Evolutionary conservation across 2,888 invertebrate species (phyloP), one percentile per base, ranked within the genome.

Genomic region (Pollenia angustigena): DNA sequence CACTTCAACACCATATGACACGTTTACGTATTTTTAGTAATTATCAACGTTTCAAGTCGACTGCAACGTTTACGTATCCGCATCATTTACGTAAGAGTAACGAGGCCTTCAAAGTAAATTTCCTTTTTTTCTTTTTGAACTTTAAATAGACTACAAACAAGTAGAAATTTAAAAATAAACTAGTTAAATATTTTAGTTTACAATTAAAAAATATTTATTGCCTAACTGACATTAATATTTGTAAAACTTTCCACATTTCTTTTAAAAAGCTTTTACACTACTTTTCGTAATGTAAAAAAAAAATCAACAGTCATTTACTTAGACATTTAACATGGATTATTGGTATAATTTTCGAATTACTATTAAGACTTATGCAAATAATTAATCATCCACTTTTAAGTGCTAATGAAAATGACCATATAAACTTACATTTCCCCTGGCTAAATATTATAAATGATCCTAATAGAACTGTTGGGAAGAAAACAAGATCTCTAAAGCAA

Each of bases 401-500:
- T 9, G 10, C 40, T 60, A 12, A 42, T 60, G 52, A n/a, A 14
- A 32, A 32, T 32, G 46, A 18, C 7, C 14, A 44, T 14, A 42
- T 7, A 42, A 62, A 62, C 64, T 48, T 44, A n/a, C 3, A 14
- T 40, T 44, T 71, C 54, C 46, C 40, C 16, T 40, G 62, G 50
- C 14, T 40, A 56, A 54, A 60, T 64, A 52, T 62, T 60, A 32
- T 60, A 50, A 79, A 68, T 50, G 23, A n/a, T 14, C 42, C 8
- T 14, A 42, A 62, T 40, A 48, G 40, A 40, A 74, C n/a, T 46
- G 32, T 48, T 16, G 16, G 48, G 14, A 54, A 32, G 54, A 54
- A 46, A 72, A 58, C 52, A 72, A 72, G 80, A 71, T 80, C 54
- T 62, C 54, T 62, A n/a, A 54, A 10, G 54, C 62, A 71, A 62